Conservation (phyloP, 2,888 invertebrate species). For the Plagodis pulveraria region DNA sequence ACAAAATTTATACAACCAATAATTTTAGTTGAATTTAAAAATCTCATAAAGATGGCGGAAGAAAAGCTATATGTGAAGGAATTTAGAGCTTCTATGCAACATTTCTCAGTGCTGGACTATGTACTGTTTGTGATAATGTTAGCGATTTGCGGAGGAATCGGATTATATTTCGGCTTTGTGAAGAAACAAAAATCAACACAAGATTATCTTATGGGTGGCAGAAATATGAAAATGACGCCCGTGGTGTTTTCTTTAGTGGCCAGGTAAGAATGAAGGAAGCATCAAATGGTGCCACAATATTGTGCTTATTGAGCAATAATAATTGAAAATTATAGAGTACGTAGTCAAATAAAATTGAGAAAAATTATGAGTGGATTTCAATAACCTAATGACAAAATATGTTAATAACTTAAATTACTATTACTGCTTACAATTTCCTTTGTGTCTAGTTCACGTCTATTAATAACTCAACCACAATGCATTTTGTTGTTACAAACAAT, state of each 20-base stretch:
- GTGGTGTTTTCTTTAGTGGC: constrained; percentile 93
- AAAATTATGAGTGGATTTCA: no score
- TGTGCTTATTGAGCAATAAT: no score
- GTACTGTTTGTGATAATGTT: constrained; percentile 89
- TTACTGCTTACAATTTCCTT: no score
- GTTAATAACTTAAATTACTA: no score
- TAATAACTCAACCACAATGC: no score
- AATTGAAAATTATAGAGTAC: no score
- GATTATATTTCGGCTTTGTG: constrained; percentile 91
- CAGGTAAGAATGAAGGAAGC: constrained; percentile 76
- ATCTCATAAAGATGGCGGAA: constrained; percentile 40
- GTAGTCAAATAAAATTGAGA: no score
- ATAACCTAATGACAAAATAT: no score
- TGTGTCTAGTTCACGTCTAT: no score
- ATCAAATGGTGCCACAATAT: no score
- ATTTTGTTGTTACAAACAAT: no score
- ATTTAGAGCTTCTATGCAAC: constrained; percentile 61
- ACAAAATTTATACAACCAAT: not conserved
- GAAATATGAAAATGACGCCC: constrained; percentile 91
- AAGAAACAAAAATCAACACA: constrained; percentile 85
- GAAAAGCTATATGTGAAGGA: constrained; percentile 54
- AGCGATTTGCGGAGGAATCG: constrained; percentile 88
- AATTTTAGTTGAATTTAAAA: not conserved
- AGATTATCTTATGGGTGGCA: constrained; percentile 92
- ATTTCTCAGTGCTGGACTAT: constrained; percentile 87